A percentile compares a stretch with the other conserved stretches of the same genome.
Conservation (phyloP, 1,140 invertebrate species). For the Nautilus pompilius region DNA sequence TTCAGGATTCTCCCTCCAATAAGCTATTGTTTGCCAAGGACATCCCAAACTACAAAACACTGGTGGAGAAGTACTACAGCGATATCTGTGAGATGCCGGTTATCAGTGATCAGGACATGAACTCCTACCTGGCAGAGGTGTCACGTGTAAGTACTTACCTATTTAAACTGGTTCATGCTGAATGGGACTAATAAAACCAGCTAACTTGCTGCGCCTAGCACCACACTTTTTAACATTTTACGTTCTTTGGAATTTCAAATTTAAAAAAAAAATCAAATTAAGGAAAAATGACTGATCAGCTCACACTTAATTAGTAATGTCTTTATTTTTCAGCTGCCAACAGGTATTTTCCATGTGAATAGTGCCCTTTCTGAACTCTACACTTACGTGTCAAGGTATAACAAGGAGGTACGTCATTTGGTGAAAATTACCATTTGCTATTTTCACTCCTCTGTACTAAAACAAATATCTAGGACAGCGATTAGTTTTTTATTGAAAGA, state of each 20-base stretch:
- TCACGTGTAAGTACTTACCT: conserved; percentile 71
- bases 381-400: conserved; percentile 45
- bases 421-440: no score
- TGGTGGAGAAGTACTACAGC: conserved; percentile 58
- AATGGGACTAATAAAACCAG: neutral
- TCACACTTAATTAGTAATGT: neutral
- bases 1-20: conserved; percentile 53
- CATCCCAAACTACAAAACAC: conserved; percentile 49
- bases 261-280: neutral
- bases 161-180: neutral
- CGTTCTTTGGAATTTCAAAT: neutral
- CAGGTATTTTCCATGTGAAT: conserved; percentile 41
- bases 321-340: conserved; percentile 35
- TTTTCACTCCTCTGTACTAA: no score
- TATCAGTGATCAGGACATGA: conserved; percentile 98
- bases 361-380: conserved; percentile 47
- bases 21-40: conserved; percentile 56
- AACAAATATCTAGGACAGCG: no score
- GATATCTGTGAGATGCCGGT: conserved; percentile 76
- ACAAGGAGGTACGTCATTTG: conserved; percentile 36
- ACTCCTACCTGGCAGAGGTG: conserved; percentile 96
- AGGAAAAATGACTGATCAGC: neutral
- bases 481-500: no score
- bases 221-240: neutral
- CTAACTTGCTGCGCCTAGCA: neutral